phyloP scores from a whole-genome alignment of 2,888 invertebrate species.

The Acrobasis repandana region DNA sequence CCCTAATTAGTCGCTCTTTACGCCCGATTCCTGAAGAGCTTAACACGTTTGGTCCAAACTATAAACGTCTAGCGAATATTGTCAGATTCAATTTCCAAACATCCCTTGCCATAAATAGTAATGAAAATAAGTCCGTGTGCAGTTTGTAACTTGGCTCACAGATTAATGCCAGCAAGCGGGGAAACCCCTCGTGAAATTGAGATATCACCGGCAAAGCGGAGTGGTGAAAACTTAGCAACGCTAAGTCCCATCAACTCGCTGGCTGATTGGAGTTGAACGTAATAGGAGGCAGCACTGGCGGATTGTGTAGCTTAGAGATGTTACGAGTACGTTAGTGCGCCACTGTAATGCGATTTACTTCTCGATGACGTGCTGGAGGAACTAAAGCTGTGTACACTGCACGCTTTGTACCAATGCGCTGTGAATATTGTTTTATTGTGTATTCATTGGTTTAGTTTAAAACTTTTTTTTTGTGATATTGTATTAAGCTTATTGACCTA shows the following conservation, averaged over 20 bases:
- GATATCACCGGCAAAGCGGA: constrained; percentile 64
- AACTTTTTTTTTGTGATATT: too few species aligned
- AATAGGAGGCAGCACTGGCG: constrained; percentile 30
- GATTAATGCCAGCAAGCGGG: constrained; percentile 64
- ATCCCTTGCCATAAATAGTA: not conserved
- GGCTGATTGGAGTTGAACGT: constrained; percentile 50
- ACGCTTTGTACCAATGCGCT: not conserved
- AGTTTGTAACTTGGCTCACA: constrained; percentile 53
- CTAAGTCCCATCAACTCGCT: constrained; percentile 65
- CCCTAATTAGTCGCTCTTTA: constrained; percentile 67
- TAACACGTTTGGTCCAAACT: constrained; percentile 49
- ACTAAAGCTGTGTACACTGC: not conserved
- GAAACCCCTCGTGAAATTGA: constrained; percentile 69
- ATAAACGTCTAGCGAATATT: constrained; percentile 38
- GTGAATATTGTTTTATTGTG: too few species aligned
- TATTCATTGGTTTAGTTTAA: too few species aligned
- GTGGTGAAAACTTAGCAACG: constrained; percentile 77
- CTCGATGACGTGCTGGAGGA: not conserved
- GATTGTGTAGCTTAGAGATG: constrained; percentile 24
- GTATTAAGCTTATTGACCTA: too few species aligned
- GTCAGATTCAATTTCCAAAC: constrained; percentile 26
- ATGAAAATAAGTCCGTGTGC: constrained; percentile 35
- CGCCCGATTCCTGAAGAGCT: constrained; percentile 59
- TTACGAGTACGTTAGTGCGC: constrained; percentile 18
- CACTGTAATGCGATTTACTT: constrained; percentile 21